phyloP scores from a whole-genome alignment of 2,797 vertebrate species.

The Ispidina lecontei region DNA sequence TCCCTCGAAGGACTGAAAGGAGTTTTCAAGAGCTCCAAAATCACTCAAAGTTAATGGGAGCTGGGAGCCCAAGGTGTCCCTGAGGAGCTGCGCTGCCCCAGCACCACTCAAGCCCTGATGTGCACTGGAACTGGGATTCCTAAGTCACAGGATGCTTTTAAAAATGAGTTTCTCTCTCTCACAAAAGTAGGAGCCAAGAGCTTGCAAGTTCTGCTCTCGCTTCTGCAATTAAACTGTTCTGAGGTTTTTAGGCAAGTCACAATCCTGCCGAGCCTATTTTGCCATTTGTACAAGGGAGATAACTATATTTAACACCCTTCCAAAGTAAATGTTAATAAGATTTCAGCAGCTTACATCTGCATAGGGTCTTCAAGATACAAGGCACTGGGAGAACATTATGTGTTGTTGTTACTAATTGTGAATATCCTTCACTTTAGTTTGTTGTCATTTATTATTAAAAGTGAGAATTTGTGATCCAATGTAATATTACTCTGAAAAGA shows the following conservation, averaged over 20 bases:
- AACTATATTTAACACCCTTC: conserved; percentile 46
- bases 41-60: conserved; percentile 64
- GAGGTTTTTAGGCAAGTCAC: conserved; percentile 33
- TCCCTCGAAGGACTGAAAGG: conserved; percentile 34
- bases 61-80: background rate
- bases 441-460: conserved; percentile 69
- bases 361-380: conserved; percentile 36
- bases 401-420: conserved; percentile 61
- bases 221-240: conserved; percentile 51
- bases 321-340: conserved; percentile 37
- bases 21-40: conserved; percentile 67
- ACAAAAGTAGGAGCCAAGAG: conserved; percentile 27
- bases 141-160: conserved; percentile 41
- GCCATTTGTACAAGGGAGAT: conserved; percentile 50
- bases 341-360: conserved; percentile 40
- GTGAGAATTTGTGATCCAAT: conserved; percentile 69
- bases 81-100: conserved; percentile 6
- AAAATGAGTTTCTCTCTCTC: background rate
- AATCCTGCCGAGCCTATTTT: conserved; percentile 47
- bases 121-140: conserved; percentile 29
- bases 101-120: background rate
- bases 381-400: conserved; percentile 30
- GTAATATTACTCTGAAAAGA: conserved; percentile 64
- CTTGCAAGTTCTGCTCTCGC: conserved; percentile 7
- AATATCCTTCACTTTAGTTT: conserved; percentile 46